Conservation (phyloP, 1,140 invertebrate genomes). For the Brachionus asplanchnoidis region DNA sequence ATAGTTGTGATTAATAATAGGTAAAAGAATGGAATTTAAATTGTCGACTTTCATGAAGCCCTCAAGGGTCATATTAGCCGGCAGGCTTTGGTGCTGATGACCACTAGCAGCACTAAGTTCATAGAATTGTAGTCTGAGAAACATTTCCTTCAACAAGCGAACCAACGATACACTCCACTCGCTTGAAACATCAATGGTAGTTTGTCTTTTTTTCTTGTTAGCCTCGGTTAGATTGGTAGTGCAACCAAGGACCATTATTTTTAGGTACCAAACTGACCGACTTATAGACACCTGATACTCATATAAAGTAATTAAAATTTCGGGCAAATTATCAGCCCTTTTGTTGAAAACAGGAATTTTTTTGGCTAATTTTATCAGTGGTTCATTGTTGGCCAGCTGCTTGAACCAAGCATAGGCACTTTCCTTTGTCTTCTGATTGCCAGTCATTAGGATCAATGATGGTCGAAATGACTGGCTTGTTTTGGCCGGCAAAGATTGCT, state of each 20-base stretch:
- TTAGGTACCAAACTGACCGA: slow-evolving; percentile 32
- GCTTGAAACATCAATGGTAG: slow-evolving; percentile 11
- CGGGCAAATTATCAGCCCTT: slow-evolving; percentile 27
- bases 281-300: slow-evolving; percentile 37
- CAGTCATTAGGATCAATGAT: slow-evolving; percentile 31
- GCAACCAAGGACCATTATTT: slow-evolving; percentile 38
- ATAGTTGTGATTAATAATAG: slow-evolving; percentile 6
- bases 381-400: slow-evolving; percentile 38
- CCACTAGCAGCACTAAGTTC: neutral
- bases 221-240: slow-evolving; percentile 18
- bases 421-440: slow-evolving; percentile 38
- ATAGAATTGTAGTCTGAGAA: neutral
- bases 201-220: slow-evolving; percentile 32
- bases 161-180: slow-evolving; percentile 35
- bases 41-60: slow-evolving; percentile 38
- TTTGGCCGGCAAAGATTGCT: slow-evolving; percentile 2
- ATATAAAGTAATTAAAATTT: slow-evolving; percentile 37
- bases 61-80: neutral
- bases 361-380: slow-evolving; percentile 33
- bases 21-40: slow-evolving; percentile 16
- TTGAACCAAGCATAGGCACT: slow-evolving; percentile 41
- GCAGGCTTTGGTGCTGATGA: neutral
- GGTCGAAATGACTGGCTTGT: slow-evolving; percentile 19
- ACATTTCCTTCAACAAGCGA: neutral
- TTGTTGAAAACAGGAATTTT: slow-evolving; percentile 41